Evolutionary conservation across 2,797 vertebrate species (phyloP), one percentile per base, ranked within the genome.

Genomic region (Protosalanx chinensis): DNA sequence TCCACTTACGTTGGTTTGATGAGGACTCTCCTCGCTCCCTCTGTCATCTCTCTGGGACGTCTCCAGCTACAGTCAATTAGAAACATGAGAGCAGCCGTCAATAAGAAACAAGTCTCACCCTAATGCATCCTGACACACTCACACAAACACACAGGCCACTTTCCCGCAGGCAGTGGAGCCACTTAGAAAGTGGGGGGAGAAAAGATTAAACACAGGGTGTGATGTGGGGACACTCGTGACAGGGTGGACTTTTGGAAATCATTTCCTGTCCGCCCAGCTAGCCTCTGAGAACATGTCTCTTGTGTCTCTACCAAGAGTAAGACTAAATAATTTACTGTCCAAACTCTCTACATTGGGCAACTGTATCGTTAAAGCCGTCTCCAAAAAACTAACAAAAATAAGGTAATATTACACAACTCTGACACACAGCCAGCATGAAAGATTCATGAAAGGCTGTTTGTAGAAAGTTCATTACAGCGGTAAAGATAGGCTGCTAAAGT

Each of bases 1-100:
- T 67, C 29, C 59, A 92, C 91, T 93, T 90, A 93, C 89, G 23
- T 74, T 92, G 62, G 88, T 82, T 81, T 92, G 90, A 82, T 90
- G 87, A 75, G 91, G 76, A 72, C 51, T 71, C 35, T 90, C 84
- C 70, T 94, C 87, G 61, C 83, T 80, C 73, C 85, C 87, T 84
- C 86, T 81, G 76, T 94, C 89, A 56, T 94, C 91, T 77, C 87
- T 81, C 56, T 86, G 86, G 18, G 80, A 76, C 67, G 76, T 86
- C 81, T 91, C 91, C 77, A 91, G 87, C 92, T 94, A 81, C 46
- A 70, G 61, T 72, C 41, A 76, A 84, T 80, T 66, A 84, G 77
- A 86, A 80, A 85, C 77, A 81, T 20, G 66, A 76, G 79, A 58
- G 79, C 71, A 69, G 30, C 63, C 4, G 81, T 77, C 62, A 49